A percentile compares a stretch with the other conserved stretches of the same genome.
Conservation (phyloP, 2,888 invertebrate species). For the Stenotaenia linearis region DNA sequence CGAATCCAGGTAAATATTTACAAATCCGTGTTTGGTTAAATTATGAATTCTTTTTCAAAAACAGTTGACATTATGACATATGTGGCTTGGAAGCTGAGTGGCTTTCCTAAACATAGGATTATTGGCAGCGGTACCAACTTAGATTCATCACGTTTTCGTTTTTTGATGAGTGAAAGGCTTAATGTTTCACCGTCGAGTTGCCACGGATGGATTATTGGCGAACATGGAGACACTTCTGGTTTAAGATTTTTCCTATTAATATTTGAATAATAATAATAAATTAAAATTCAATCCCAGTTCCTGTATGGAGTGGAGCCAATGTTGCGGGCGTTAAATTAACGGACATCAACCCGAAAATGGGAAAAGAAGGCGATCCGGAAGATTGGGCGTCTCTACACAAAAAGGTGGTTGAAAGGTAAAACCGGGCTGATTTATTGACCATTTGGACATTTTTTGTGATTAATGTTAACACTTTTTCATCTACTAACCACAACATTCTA, state of each 20-base stretch:
- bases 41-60: too few relatives aligned
- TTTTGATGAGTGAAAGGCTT: constrained; percentile 74
- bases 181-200: constrained; percentile 75
- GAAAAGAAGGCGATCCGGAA: constrained; percentile 66
- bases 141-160: constrained; percentile 85
- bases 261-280: background rate
- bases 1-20: constrained; percentile 62
- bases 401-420: constrained; percentile 67
- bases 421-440: background rate
- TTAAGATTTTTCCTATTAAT: constrained; percentile 34
- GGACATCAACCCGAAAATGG: constrained; percentile 69
- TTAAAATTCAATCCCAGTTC: constrained; percentile 54
- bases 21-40: too few relatives aligned
- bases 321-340: constrained; percentile 78
- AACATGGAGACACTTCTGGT: constrained; percentile 87
- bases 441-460: background rate
- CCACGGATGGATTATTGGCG: constrained; percentile 90
- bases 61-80: constrained; percentile 87
- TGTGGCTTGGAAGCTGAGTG: constrained; percentile 91
- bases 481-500: background rate
- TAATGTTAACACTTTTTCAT: background rate
- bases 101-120: constrained; percentile 76
- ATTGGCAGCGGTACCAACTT: constrained; percentile 91
- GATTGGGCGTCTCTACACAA: constrained; percentile 72
- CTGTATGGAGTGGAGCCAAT: constrained; percentile 91